These are phyloP conservation scores for Tethea ocularis DNA, from an alignment of 2,888 invertebrate genomes.

Conservation along the genomic window DNA sequence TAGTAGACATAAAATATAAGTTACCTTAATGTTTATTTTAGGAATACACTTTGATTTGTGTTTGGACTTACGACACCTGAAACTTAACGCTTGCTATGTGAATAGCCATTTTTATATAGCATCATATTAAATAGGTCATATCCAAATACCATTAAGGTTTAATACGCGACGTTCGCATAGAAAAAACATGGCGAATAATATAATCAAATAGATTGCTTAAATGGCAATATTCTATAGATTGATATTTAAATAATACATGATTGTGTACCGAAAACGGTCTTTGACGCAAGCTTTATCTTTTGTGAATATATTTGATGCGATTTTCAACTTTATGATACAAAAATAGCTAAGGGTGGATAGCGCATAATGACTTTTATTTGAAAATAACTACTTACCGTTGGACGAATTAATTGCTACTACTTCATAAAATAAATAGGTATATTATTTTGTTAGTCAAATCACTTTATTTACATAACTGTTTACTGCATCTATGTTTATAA, in stretches of 20 bases:
- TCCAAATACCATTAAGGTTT: constrained; percentile 5
- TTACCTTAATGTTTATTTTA: too few species aligned
- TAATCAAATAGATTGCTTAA: constrained; percentile 50
- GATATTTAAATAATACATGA: constrained; percentile 27
- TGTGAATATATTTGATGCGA: neutral
- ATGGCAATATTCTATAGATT: constrained; percentile 32
- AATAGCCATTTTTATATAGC: neutral
- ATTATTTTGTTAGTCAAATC: too few species aligned
- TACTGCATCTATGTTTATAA: too few species aligned
- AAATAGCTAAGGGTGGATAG: neutral
- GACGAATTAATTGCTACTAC: neutral
- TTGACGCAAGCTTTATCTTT: neutral
- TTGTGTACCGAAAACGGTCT: neutral
- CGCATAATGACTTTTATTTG: too few species aligned
- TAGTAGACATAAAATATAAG: too few species aligned
- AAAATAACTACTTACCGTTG: too few species aligned
- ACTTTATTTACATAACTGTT: too few species aligned
- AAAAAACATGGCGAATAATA: constrained; percentile 34
- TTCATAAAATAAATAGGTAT: neutral
- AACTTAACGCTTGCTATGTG: neutral
- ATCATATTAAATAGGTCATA: constrained; percentile 3
- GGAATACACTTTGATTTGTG: too few species aligned
- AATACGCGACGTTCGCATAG: constrained; percentile 7
- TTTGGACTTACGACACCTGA: too few species aligned
- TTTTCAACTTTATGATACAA: neutral